Evolutionary conservation across 1,140 invertebrate species (phyloP).

Genomic region (Aphis craccivora): DNA sequence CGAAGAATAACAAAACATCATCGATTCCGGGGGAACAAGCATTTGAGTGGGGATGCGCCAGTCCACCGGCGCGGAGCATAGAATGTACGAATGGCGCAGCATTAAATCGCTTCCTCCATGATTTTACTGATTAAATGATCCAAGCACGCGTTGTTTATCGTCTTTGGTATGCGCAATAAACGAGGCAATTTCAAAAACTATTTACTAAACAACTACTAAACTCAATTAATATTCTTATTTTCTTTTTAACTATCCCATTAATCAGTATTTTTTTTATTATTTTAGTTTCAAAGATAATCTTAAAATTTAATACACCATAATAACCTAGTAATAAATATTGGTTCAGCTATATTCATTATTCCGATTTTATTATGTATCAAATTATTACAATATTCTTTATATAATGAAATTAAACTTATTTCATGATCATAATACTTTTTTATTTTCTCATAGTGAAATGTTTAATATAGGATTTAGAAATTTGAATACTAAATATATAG

Average conservation of each 20-base stretch:
- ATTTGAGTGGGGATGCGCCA: slow-evolving; percentile 43
- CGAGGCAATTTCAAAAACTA: not conserved
- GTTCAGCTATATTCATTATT: not conserved
- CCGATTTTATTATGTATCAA: not conserved
- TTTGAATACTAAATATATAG: not conserved
- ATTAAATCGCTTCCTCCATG: slow-evolving; percentile 50
- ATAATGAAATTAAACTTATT: not conserved
- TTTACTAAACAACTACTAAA: not conserved
- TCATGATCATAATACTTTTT: not conserved
- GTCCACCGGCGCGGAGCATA: slow-evolving; percentile 36
- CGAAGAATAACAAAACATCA: slow-evolving; percentile 58
- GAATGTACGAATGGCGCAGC: slow-evolving; percentile 56
- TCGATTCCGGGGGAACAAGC: slow-evolving; percentile 41
- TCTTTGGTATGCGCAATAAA: not conserved
- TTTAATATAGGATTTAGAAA: not conserved
- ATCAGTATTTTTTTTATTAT: not conserved
- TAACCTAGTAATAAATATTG: not conserved
- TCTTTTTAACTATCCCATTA: no score
- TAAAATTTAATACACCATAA: not conserved
- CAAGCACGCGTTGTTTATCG: not conserved
- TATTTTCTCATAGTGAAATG: not conserved
- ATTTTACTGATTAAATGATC: slow-evolving; percentile 6
- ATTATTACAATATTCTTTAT: not conserved
- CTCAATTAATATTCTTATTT: no score
- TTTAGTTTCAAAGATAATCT: not conserved